Percentiles rank a stretch among this genome's conserved stretches.
phyloP scores from a whole-genome alignment of 2,113 vertebrate genomes.

The Silurus asotus region DNA sequence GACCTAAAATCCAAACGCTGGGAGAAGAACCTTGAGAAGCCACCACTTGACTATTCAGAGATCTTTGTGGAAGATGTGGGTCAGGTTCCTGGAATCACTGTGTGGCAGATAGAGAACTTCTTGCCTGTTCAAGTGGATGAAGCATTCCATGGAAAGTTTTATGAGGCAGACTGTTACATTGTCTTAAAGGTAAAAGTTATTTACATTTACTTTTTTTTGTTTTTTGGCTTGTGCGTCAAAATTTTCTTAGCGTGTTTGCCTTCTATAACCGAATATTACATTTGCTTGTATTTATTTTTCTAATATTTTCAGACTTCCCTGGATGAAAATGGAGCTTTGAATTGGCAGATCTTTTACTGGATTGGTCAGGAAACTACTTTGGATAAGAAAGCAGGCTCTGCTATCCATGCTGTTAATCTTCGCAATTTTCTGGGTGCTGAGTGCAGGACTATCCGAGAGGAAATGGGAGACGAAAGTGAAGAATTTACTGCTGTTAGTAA shows the following conservation, averaged over 20 bases:
- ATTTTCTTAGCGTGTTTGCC: background rate
- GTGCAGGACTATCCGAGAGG: slow-evolving; percentile 87
- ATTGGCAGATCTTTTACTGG: slow-evolving; percentile 97
- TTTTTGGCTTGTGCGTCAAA: background rate
- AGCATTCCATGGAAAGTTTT: slow-evolving; percentile 90
- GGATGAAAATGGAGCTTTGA: slow-evolving; percentile 87
- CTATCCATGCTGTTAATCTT: slow-evolving; percentile 95
- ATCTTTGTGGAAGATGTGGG: slow-evolving; percentile 91
- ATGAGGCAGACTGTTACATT: slow-evolving; percentile 97
- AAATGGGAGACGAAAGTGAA: slow-evolving; percentile 97
- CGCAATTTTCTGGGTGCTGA: slow-evolving; percentile 92
- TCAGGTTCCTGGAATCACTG: slow-evolving; percentile 83
- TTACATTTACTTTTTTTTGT: background rate
- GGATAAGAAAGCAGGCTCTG: slow-evolving; percentile 94
- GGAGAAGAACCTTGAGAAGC: slow-evolving; percentile 95
- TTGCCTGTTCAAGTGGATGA: slow-evolving; percentile 86
- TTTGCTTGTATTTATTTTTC: background rate
- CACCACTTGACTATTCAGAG: slow-evolving; percentile 92
- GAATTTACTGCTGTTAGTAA: slow-evolving; percentile 86
- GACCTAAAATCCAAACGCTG: slow-evolving; percentile 87
- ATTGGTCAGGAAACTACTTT: slow-evolving; percentile 92
- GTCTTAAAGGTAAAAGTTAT: slow-evolving; percentile 83
- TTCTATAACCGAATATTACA: background rate
- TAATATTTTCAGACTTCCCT: slow-evolving; percentile 78
- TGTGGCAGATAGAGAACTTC: slow-evolving; percentile 98